Percentiles rank a stretch among this genome's conserved stretches.
phyloP scores from a whole-genome alignment of 2,888 invertebrate species.

The Nysson spinosus region DNA sequence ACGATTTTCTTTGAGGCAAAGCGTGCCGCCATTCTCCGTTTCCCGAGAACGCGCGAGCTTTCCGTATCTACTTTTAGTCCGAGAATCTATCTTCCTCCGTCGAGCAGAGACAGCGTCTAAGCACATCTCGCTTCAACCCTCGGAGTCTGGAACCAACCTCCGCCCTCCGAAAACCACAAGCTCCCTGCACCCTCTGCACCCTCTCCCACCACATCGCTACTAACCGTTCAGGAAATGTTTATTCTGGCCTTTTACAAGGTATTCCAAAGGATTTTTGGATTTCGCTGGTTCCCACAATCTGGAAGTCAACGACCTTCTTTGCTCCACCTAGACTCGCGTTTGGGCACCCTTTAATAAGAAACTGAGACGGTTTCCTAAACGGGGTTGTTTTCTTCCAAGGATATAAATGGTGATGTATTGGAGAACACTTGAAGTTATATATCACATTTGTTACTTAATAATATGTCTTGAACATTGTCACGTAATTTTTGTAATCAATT shows the following conservation, averaged over 20 bases:
- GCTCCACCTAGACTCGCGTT: too few relatives aligned
- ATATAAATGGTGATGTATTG: too few relatives aligned
- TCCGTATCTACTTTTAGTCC: conserved; percentile 61
- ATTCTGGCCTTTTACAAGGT: conserved; percentile 66
- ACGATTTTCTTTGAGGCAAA: conserved; percentile 33
- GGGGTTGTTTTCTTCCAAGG: too few relatives aligned
- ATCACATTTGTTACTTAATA: too few relatives aligned
- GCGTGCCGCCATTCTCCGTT: conserved; percentile 22
- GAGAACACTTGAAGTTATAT: too few relatives aligned
- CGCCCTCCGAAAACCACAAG: conserved; percentile 68
- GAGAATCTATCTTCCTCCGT: conserved; percentile 48
- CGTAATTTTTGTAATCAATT: too few relatives aligned
- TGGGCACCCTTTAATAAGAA: too few relatives aligned
- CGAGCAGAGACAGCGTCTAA: conserved; percentile 20
- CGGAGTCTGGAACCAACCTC: conserved; percentile 65
- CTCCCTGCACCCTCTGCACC: conserved; percentile 57
- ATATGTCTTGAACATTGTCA: too few relatives aligned
- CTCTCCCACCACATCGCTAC: conserved; percentile 60
- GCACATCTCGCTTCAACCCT: conserved; percentile 52
- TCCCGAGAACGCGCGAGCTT: conserved; percentile 26
- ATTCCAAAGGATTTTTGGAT: conserved; percentile 68
- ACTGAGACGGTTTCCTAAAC: too few relatives aligned
- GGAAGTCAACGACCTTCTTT: conserved; percentile 47
- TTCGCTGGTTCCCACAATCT: conserved; percentile 49
- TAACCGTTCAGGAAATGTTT: conserved; percentile 74